Base-by-base conservation (phyloP, 2,113 vertebrate species). In the Mesoclemmys tuberculata region DNA sequence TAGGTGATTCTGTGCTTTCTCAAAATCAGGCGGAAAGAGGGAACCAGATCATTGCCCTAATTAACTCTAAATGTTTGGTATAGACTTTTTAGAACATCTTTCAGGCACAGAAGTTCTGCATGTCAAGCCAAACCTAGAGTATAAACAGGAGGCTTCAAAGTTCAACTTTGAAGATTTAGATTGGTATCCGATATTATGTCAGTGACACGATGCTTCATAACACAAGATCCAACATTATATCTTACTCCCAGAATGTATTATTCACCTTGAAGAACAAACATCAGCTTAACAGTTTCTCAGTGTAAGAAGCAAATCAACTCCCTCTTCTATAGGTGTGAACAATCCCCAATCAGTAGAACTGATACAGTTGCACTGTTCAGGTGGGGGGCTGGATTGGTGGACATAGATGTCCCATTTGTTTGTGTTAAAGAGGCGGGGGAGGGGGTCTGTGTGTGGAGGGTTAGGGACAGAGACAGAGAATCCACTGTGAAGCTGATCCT, bases 1-100 rank as follows among this genome's bases (percentile, higher is more conserved):
- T 97, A 52, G 92, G 94, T 95, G 94, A 96, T 93, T 95, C 90
- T 95, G 90, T 93, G 86, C 90, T 94, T 90, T 90, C 90, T 92
- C 8, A 10, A 90, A 92, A 74, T 88, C 90, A 87, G 90, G 82
- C 48, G 94, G 74, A 11, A 31, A 49, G 29, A 79, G 18, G 78
- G 85, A 85, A 94, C 88, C 4, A 74, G 64, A 64, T 92, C 80
- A 92, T 93, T 95, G 93, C 89, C 96, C 95, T 94, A 94, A 94
- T 93, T 96, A 96, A 92, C 85, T 95, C n/a, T 80, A 96, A 96
- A 94, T 90, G 85, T 95, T 95, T 97, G 95, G 90, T 82, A 82
- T 7, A 35, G 58, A 61, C 13, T 61, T 89, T 87, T 93, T 54
- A 89, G 77, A 71, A 88, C 87, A 90, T 78, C 85, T 95, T 89